These are phyloP conservation scores for Sphaeridia pumilis DNA, from an alignment of 2,888 invertebrate species.

Conservation along the genomic window DNA sequence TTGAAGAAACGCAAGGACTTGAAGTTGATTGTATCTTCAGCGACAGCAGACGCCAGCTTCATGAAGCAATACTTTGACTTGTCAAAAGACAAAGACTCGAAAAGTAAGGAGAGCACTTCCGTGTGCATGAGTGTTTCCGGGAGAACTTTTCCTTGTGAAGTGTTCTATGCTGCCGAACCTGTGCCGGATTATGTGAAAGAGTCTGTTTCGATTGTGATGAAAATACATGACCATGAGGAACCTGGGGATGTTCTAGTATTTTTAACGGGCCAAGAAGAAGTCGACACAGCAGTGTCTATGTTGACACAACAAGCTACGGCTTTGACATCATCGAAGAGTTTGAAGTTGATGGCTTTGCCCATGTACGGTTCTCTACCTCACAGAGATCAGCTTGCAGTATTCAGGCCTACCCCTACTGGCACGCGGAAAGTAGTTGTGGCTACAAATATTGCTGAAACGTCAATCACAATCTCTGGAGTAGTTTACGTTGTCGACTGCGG, in stretches of 20 bases:
- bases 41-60: slow-evolving; percentile 87
- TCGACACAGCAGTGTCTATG: slow-evolving; percentile 59
- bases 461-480: slow-evolving; percentile 86
- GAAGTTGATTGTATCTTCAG: slow-evolving; percentile 80
- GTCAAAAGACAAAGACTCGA: slow-evolving; percentile 40
- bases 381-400: slow-evolving; percentile 74
- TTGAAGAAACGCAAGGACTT: slow-evolving; percentile 69
- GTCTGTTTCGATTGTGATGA: slow-evolving; percentile 74
- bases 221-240: slow-evolving; percentile 69
- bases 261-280: slow-evolving; percentile 89
- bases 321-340: slow-evolving; percentile 5
- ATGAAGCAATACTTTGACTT: slow-evolving; percentile 64
- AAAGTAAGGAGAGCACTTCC: slow-evolving; percentile 51
- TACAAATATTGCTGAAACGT: slow-evolving; percentile 95
- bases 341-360: slow-evolving; percentile 57
- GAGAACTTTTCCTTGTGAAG: slow-evolving; percentile 71
- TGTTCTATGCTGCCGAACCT: slow-evolving; percentile 66
- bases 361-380: slow-evolving; percentile 87
- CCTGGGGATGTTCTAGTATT: slow-evolving; percentile 84
- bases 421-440: slow-evolving; percentile 81
- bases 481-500: slow-evolving; percentile 81
- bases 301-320: slow-evolving; percentile 12
- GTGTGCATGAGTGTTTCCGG: slow-evolving; percentile 80
- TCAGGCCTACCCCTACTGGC: slow-evolving; percentile 57
- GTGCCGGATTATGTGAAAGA: slow-evolving; percentile 79